phyloP scores from a whole-genome alignment of 2,113 vertebrate species.

The Onychorhynchus coronatus region DNA sequence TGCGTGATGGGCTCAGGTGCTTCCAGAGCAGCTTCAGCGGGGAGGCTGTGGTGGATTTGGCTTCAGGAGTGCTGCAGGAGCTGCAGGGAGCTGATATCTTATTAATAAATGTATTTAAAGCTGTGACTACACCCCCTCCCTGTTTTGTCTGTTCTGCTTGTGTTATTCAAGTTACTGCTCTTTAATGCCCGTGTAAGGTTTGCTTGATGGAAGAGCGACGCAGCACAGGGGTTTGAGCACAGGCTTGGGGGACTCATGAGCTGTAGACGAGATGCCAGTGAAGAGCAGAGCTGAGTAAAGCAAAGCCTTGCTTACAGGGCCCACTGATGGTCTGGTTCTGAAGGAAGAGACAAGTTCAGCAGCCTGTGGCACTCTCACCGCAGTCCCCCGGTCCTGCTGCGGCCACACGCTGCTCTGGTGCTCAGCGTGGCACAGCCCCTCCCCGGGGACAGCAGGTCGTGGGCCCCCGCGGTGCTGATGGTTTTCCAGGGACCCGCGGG shows the following conservation, averaged over 20 bases:
- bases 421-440: no score
- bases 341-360: not conserved
- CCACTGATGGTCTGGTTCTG: not conserved
- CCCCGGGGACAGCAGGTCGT: not conserved
- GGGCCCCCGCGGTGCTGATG: not conserved
- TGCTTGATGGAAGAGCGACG: not conserved
- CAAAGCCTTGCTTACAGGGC: no score
- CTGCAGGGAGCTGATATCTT: not conserved
- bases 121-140: not conserved
- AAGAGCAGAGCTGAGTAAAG: not conserved
- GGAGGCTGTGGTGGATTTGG: not conserved
- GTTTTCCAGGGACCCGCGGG: not conserved
- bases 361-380: no score
- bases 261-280: not conserved
- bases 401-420: not conserved
- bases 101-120: constrained; percentile 24
- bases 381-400: not conserved
- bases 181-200: not conserved
- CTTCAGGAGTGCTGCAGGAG: not conserved
- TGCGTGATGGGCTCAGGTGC: not conserved
- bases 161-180: not conserved
- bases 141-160: not conserved
- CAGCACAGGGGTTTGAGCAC: not conserved
- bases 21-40: not conserved
- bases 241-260: not conserved